Evolutionary conservation across 1,140 invertebrate species (phyloP).

Genomic region (Chionoecetes opilio): DNA sequence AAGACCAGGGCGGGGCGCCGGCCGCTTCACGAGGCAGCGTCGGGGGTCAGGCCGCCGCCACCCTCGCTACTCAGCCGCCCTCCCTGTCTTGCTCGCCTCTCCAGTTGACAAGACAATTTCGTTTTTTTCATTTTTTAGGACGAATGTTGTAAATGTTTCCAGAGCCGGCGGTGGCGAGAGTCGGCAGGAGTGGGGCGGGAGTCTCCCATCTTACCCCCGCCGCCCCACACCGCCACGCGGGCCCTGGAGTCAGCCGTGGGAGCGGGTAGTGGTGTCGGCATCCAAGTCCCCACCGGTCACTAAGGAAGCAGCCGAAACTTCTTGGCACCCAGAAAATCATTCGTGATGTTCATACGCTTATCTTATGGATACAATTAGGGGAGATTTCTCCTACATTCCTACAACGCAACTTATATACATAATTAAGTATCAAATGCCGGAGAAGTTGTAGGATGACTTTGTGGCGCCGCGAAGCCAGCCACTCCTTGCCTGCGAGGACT

Average conservation of each 20-base stretch:
- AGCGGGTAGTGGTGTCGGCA: neutral
- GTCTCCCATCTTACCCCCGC: neutral
- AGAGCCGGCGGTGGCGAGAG: neutral
- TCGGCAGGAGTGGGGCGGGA: neutral
- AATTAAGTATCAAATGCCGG: slow-evolving; percentile 76
- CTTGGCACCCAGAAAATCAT: slow-evolving; percentile 57
- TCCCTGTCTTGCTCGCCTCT: neutral
- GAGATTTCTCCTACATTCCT: slow-evolving; percentile 65
- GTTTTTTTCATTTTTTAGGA: neutral
- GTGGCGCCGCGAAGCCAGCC: neutral
- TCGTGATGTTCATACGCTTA: slow-evolving; percentile 58
- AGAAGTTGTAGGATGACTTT: slow-evolving; percentile 48
- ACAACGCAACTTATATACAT: slow-evolving; percentile 70
- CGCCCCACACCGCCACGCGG: neutral
- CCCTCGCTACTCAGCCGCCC: neutral
- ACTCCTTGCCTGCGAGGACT: neutral
- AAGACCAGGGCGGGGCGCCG: neutral
- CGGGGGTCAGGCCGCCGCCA: neutral
- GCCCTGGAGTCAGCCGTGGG: neutral
- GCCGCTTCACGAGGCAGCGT: neutral
- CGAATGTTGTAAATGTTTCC: slow-evolving; percentile 2
- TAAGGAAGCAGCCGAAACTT: neutral
- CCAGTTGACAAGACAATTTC: neutral
- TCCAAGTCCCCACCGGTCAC: neutral
- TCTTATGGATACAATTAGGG: slow-evolving; percentile 76